Evolutionary conservation across 2,888 invertebrate genomes (phyloP).

Genomic region (Cerastis leucographa): DNA sequence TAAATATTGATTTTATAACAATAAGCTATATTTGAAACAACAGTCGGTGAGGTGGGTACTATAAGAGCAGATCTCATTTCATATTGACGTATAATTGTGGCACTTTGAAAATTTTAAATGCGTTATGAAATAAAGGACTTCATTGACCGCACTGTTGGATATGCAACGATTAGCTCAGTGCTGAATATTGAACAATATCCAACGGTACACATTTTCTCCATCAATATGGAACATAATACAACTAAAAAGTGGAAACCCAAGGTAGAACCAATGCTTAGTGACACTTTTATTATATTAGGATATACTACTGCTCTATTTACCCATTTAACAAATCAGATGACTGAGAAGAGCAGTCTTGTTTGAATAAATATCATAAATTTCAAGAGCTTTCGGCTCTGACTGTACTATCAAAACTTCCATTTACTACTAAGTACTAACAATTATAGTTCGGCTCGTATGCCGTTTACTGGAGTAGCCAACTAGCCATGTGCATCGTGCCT

Average conservation of each 20-base stretch:
- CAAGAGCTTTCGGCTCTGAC: background rate
- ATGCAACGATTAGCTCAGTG: background rate
- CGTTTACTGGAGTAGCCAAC: slow-evolving; percentile 23
- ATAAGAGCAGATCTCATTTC: background rate
- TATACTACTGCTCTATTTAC: background rate
- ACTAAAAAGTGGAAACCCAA: background rate
- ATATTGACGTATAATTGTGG: background rate
- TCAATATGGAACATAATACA: background rate
- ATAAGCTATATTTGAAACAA: background rate
- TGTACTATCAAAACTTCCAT: slow-evolving; percentile 2
- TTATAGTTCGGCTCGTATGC: slow-evolving; percentile 17
- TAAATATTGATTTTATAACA: background rate
- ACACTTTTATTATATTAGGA: background rate
- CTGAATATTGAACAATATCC: background rate
- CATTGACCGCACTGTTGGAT: background rate
- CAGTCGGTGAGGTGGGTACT: background rate
- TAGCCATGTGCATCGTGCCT: slow-evolving; percentile 37
- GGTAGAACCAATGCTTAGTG: background rate
- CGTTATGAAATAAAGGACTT: background rate
- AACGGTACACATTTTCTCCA: background rate
- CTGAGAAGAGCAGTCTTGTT: background rate
- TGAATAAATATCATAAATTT: background rate
- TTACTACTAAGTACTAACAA: slow-evolving; percentile 24
- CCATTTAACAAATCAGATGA: background rate
- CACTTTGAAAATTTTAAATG: background rate